A percentile compares a stretch with the other conserved stretches of the same genome.
These are phyloP conservation scores for Leptinotarsa undecemlineata DNA, from an alignment of 1,140 invertebrate species.

Conservation along the genomic window DNA sequence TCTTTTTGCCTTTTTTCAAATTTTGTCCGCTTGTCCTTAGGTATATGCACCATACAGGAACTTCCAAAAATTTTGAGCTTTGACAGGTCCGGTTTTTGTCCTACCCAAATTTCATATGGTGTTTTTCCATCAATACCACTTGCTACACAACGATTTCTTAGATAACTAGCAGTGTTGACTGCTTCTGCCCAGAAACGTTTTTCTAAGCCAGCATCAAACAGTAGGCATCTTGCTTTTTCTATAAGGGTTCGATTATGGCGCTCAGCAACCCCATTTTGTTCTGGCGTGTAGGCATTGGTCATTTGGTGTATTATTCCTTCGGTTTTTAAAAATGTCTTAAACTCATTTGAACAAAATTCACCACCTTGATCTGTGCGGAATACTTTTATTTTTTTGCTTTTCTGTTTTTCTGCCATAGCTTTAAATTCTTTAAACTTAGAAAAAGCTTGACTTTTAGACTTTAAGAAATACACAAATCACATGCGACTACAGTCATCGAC, in stretches of 20 bases:
- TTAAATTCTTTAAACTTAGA: constrained; percentile 30
- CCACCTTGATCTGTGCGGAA: constrained; percentile 39
- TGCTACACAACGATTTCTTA: constrained; percentile 29
- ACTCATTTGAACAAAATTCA: constrained; percentile 44
- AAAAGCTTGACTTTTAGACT: constrained; percentile 27
- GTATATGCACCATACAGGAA: constrained; percentile 41
- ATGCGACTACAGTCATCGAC: constrained; percentile 30
- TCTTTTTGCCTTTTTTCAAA: constrained; percentile 38
- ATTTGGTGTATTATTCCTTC: constrained; percentile 52
- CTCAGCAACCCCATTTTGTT: constrained; percentile 57
- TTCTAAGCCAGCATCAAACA: constrained; percentile 49
- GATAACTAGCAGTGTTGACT: constrained; percentile 30
- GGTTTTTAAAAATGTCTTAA: constrained; percentile 34
- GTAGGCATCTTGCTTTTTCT: constrained; percentile 39
- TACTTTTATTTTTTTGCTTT: constrained; percentile 49
- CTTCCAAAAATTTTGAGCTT: constrained; percentile 47
- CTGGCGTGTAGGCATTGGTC: constrained; percentile 52
- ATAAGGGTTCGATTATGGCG: constrained; percentile 47
- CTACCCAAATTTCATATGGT: constrained; percentile 32
- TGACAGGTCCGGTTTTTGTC: constrained; percentile 40
- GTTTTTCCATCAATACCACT: constrained; percentile 11
- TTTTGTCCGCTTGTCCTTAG: constrained; percentile 40
- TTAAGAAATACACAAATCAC: constrained; percentile 31
- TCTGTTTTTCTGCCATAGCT: constrained; percentile 28
- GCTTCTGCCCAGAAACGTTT: constrained; percentile 54